Evolutionary conservation across 2,113 vertebrate genomes (phyloP).

Genomic region (Oncorhynchus clarkii): DNA sequence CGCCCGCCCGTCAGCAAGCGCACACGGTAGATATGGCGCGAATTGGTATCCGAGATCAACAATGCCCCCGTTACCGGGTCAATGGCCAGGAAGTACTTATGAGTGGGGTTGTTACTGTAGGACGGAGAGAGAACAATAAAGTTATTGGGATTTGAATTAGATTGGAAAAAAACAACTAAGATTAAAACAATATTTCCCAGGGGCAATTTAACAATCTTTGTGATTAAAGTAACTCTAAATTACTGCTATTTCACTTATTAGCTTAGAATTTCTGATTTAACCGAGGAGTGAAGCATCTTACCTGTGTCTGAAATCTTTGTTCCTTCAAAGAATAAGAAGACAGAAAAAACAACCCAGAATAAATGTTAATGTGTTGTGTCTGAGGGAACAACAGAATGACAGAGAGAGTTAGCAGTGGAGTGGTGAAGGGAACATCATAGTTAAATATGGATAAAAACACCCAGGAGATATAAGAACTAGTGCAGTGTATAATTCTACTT

Average conservation of each 20-base stretch:
- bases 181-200: background rate
- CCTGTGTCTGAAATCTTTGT: slow-evolving; percentile 99
- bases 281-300: slow-evolving; percentile 68
- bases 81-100: slow-evolving; percentile 98
- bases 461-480: slow-evolving; percentile 41
- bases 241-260: too few relatives aligned
- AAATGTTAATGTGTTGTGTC: slow-evolving; percentile 39
- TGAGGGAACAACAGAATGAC: too few relatives aligned
- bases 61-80: slow-evolving; percentile 93
- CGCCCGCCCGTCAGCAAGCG: slow-evolving; percentile 84
- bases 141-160: background rate
- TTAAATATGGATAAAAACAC: slow-evolving; percentile 56
- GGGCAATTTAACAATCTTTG: too few relatives aligned
- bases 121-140: slow-evolving; percentile 12
- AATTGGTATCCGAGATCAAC: slow-evolving; percentile 96
- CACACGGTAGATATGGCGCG: slow-evolving; percentile 87
- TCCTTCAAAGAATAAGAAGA: slow-evolving; percentile 83
- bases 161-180: background rate
- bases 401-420: slow-evolving; percentile 15
- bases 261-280: too few relatives aligned
- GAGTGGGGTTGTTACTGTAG: slow-evolving; percentile 93
- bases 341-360: slow-evolving; percentile 72
- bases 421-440: slow-evolving; percentile 47
- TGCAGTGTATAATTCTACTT: slow-evolving; percentile 28
- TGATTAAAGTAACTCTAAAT: too few relatives aligned